Evolutionary conservation across 2,888 invertebrate species (phyloP).

Genomic region (Acleris holmiana): DNA sequence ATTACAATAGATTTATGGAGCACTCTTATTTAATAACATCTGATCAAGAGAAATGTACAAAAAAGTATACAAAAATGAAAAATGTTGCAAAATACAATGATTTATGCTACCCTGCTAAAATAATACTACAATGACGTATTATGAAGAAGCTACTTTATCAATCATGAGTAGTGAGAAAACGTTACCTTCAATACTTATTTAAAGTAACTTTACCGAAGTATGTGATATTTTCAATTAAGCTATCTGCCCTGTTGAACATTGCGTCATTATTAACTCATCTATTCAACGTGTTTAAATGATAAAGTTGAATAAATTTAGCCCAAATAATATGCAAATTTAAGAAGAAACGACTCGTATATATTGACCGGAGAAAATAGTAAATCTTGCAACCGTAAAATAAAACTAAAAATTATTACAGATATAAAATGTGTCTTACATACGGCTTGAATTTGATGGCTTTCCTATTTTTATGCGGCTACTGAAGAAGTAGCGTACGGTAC

Average conservation of each 20-base stretch:
- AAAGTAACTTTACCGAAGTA: slow-evolving; percentile 45
- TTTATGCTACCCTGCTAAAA: no score
- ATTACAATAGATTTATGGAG: no score
- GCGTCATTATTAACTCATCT: slow-evolving; percentile 30
- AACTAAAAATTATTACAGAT: slow-evolving; percentile 65
- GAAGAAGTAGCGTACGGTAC: slow-evolving; percentile 59
- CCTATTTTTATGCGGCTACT: slow-evolving; percentile 71
- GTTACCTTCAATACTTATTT: background rate
- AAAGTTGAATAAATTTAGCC: slow-evolving; percentile 43
- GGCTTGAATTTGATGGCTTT: slow-evolving; percentile 60
- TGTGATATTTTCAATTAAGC: slow-evolving; percentile 46
- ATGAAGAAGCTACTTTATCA: no score
- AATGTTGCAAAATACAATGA: no score
- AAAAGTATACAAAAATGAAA: no score
- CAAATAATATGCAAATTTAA: slow-evolving; percentile 63
- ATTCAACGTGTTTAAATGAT: slow-evolving; percentile 24
- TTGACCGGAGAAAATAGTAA: slow-evolving; percentile 61
- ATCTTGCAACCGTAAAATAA: slow-evolving; percentile 68
- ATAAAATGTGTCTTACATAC: slow-evolving; percentile 68
- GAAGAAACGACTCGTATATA: slow-evolving; percentile 58
- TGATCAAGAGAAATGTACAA: no score
- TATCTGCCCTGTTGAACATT: slow-evolving; percentile 40
- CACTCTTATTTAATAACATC: no score
- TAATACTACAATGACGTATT: no score
- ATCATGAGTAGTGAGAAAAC: no score